Percentiles rank a stretch among this genome's conserved stretches.
phyloP scores from a whole-genome alignment of 2,113 vertebrate species.

The Percina caprodes region DNA sequence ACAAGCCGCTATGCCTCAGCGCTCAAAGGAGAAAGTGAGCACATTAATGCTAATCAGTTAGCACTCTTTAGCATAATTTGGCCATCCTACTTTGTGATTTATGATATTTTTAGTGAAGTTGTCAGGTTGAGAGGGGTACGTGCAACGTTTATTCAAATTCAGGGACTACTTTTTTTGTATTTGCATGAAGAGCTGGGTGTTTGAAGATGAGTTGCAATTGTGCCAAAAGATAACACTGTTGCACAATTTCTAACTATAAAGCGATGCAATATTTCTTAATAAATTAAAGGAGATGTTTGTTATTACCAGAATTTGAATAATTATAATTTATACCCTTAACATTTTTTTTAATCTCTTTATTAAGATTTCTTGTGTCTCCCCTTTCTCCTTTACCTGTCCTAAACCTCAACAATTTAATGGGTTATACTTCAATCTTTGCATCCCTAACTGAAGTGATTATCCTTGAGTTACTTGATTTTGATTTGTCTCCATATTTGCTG shows the following conservation, averaged over 20 bases:
- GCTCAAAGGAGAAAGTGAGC: conserved; percentile 82
- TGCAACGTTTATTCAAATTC: conserved; percentile 73
- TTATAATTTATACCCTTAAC: not conserved
- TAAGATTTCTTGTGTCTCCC: not conserved
- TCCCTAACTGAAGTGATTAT: conserved; percentile 26
- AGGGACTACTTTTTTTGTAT: conserved; percentile 28
- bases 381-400: conserved; percentile 55
- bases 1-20: conserved; percentile 82
- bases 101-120: conserved; percentile 70
- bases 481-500: conserved; percentile 42
- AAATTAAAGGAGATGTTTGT: not conserved
- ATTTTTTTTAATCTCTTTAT: not conserved
- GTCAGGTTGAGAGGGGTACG: conserved; percentile 65
- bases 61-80: conserved; percentile 83
- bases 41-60: conserved; percentile 84
- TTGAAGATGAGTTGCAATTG: conserved; percentile 24
- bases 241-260: not conserved
- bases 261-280: not conserved
- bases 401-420: conserved; percentile 19
- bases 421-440: conserved; percentile 5
- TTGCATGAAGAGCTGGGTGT: conserved; percentile 35
- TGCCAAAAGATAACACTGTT: conserved; percentile 15
- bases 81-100: conserved; percentile 77
- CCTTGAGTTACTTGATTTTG: conserved; percentile 43
- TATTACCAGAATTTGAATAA: not conserved